Base-by-base conservation (phyloP, 2,888 invertebrate species). In the Hydropsyche betteni region DNA sequence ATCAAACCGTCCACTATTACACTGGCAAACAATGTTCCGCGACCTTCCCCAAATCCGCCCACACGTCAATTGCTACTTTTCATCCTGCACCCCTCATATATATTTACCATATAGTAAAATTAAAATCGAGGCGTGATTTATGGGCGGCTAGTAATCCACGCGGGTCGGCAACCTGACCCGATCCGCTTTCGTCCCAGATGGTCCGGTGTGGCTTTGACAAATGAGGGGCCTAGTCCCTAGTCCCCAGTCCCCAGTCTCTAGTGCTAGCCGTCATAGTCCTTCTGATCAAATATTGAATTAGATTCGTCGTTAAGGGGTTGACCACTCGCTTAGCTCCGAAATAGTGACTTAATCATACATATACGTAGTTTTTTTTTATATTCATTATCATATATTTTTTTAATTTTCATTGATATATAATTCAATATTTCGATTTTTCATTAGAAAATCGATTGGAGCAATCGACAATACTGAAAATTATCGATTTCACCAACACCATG, bases 281-380 rank as follows among this genome's bases (percentile, higher is more conserved):
- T 70, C 58, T 71, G 74, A 70, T 75, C 75, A 75, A 75, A 75
- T 75, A 77, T 77, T 77, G 75, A 77, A 75, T 77, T 77, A 71
- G 68, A 77, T 75, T 77, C 75, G 77, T 77, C 52, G 58, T 68
- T 33, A 14, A 34, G 36, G 64, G 64, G 64, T 64, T 64, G 64
- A 64, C 64, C 64, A 12, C 64, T 36, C 34, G 44, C 5, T 8
- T 24, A 0, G 64, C 36, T 1, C 24, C 24, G 24, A 1, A 24
- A 24, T 24, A 24, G 24, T 24, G 24, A 2, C 24, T 24, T 24
- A 24, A 24, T 24, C 24, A 2, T 24, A 24, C 24, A 24, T 24
- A 2, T 24, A 24, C n/a, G n/a, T n/a, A n/a, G n/a, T n/a, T n/a
- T n/a, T 24, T 24, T 2, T 24, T 24, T 24, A 24, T 24, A 24